Base-by-base conservation (phyloP, 2,113 vertebrate species). In the Herpailurus yagouaroundi region DNA sequence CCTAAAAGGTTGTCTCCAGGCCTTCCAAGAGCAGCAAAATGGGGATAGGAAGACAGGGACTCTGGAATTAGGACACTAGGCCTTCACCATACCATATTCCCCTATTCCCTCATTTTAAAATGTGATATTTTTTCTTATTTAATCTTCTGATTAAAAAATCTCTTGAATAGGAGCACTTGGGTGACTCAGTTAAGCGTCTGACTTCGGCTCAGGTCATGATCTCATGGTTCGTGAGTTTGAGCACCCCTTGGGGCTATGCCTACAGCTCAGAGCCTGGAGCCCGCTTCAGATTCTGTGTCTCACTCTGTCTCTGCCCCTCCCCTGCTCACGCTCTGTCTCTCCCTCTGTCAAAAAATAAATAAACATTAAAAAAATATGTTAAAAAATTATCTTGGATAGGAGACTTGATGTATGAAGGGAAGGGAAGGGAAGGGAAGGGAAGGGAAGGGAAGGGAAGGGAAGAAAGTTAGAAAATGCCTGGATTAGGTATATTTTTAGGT, bases 1-100 rank as follows among this genome's bases (percentile, higher is more conserved):
- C 66, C 8, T 52, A 14, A 63, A n/a, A 18, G 1, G 5, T 29
- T 90, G 36, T 80, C 16, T 68, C 33, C 74, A 41, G 45, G 64
- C 15, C 14, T 60, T 45, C 6, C 2, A 5, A 52, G 9, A 5
- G 4, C 2, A 63, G 31, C 4, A 89, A 68, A 16, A 66, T 3
- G 0, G 15, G 23, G 15, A 5, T 45, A 29, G 38, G 33, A 68
- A 16, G 21, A 36, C 23, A 15, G 3, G 3, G 0, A 0, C 41
- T 21, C 25, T 45, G 27, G 18, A 69, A 36, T 50, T 25, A 69
- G 29, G 25, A 15, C 3, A 16, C 1, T 18, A 9, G 15, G 1
- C 6, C 38, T 80, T 66, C 41, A 13, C 41, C 25, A 57, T 10
- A 25, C 33, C 41, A 3, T 63, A 19, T 7, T 73, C 5, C 29